Evolutionary conservation across 2,113 vertebrate species (phyloP), one percentile per base, ranked within the genome.

Genomic region (Oryzias celebensis): DNA sequence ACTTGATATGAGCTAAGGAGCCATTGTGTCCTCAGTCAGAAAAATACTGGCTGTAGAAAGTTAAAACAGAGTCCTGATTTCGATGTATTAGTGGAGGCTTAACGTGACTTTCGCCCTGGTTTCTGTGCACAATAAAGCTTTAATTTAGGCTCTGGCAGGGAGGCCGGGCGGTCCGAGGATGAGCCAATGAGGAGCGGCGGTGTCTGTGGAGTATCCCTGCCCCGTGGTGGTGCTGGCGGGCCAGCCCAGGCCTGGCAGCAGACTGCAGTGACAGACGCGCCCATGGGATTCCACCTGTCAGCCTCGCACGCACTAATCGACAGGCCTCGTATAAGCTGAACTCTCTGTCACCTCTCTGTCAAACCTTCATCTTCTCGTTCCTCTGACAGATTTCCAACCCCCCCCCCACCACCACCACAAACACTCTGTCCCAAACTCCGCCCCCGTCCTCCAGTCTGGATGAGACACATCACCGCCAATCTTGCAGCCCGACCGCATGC

Each of bases 241-340:
- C 70, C 26, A 17, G 60, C 26, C 54, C 5, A 26, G 55, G 62
- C 69, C 69, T 65, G 61, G 61, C 69, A 72, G 69, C 69, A 44
- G 17, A 14, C 79, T 89, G 90, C 90, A 80, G 90, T 90, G 89
- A 93, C 93, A 94, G 93, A 91, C 91, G 93, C 92, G 92, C 94
- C 94, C 93, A 91, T 91, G 93, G 94, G 95, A 94, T 93, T 93
- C 93, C 94, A 95, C 92, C 93, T 95, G 94, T 94, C 94, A 96
- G 90, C 86, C 83, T 82, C 93, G 91, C 89, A 91, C 87, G 72
- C 86, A 85, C 91, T 90, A 76, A 94, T 94, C 93, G 92, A 91
- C 92, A 92, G 93, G 93, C 93, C 93, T 93, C 92, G 90, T 92
- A 93, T 92, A 90, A 89, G 88, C 91, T 95, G 94, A 95, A 96